Evolutionary conservation across 2,888 invertebrate genomes (phyloP).

Genomic region (Gandaritis pyraliata): DNA sequence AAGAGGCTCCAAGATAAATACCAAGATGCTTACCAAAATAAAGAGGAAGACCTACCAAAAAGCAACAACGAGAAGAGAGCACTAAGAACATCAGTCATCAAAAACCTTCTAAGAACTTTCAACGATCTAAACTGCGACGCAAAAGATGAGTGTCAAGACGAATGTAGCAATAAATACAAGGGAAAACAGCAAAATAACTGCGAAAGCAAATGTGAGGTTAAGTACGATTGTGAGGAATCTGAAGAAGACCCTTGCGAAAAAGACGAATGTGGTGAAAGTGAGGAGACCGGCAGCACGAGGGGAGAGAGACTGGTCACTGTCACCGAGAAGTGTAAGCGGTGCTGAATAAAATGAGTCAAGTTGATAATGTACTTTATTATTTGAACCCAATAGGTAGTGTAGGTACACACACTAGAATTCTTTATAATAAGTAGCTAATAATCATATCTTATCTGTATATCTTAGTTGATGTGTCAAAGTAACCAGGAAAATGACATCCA

Average conservation of each 20-base stretch:
- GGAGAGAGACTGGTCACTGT: slow-evolving; percentile 19
- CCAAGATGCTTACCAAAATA: background rate
- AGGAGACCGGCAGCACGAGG: slow-evolving; percentile 30
- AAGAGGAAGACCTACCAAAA: slow-evolving; percentile 8
- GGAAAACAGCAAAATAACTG: slow-evolving; percentile 43
- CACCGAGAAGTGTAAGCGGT: slow-evolving; percentile 29
- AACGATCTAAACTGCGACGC: slow-evolving; percentile 52
- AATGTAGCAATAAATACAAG: slow-evolving; percentile 41
- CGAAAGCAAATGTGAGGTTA: slow-evolving; percentile 45
- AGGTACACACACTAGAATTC: too few relatives aligned
- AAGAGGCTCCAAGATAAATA: slow-evolving; percentile 1
- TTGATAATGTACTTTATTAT: slow-evolving; percentile 8
- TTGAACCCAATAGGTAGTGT: too few relatives aligned
- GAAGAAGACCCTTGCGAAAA: slow-evolving; percentile 35
- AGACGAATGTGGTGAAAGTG: slow-evolving; percentile 39
- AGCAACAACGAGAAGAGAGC: slow-evolving; percentile 15
- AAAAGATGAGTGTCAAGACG: slow-evolving; percentile 51
- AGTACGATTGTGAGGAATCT: slow-evolving; percentile 48
- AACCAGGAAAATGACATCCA: too few relatives aligned
- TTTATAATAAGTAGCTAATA: too few relatives aligned
- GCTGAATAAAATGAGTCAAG: slow-evolving; percentile 32
- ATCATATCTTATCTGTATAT: too few relatives aligned
- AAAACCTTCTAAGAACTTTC: slow-evolving; percentile 47
- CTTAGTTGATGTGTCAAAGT: too few relatives aligned
- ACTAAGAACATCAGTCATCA: slow-evolving; percentile 51